A percentile compares a stretch with the other conserved stretches of the same genome.
These are phyloP conservation scores for Galeopsomyia nigrocyanea DNA, from an alignment of 2,888 invertebrate species.

Conservation along the genomic window DNA sequence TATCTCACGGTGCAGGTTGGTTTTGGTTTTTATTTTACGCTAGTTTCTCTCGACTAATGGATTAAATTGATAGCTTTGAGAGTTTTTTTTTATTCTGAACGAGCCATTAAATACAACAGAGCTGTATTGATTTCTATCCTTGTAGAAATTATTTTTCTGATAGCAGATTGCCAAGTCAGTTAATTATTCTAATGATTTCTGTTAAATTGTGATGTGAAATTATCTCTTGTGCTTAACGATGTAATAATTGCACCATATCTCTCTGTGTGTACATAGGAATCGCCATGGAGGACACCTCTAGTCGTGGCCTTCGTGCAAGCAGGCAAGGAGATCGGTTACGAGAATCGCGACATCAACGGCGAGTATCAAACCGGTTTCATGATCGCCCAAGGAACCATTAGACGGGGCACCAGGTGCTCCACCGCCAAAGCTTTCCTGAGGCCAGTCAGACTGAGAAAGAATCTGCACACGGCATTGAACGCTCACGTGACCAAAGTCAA, in stretches of 20 bases:
- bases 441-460: constrained; percentile 81
- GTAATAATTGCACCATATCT: not conserved
- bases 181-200: too few species aligned
- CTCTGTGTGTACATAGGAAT: constrained; percentile 73
- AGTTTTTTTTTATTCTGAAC: not conserved
- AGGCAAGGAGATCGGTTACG: constrained; percentile 86
- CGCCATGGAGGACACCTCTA: constrained; percentile 86
- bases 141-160: too few species aligned
- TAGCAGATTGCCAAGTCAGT: too few species aligned
- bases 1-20: constrained; percentile 80
- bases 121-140: too few species aligned
- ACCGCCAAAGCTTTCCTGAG: constrained; percentile 90
- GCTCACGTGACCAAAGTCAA: constrained; percentile 83
- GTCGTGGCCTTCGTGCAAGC: constrained; percentile 88
- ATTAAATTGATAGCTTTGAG: not conserved
- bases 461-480: constrained; percentile 86
- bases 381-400: constrained; percentile 86
- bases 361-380: constrained; percentile 84
- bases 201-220: too few species aligned
- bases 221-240: not conserved
- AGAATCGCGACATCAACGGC: constrained; percentile 86
- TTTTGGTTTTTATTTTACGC: not conserved
- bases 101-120: not conserved
- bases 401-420: constrained; percentile 83
- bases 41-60: not conserved